A percentile compares a stretch with the other conserved stretches of the same genome.
These are phyloP conservation scores for Catharus fuscescens DNA, from an alignment of 2,113 vertebrate species.

Conservation along the genomic window DNA sequence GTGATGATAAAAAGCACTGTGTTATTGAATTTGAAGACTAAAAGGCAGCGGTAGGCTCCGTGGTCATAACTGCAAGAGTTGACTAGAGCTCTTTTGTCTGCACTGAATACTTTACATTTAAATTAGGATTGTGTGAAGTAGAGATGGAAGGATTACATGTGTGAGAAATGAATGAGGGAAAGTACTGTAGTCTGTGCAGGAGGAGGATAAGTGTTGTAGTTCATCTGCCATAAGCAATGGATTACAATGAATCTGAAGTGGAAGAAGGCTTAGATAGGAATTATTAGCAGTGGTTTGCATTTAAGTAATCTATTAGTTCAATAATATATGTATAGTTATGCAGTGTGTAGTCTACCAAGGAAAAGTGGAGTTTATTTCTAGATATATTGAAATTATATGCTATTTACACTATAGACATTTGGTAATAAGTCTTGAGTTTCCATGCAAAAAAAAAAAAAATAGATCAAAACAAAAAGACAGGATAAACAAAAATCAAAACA, in stretches of 20 bases:
- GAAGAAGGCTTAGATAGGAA: constrained; percentile 62
- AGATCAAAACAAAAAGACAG: background rate
- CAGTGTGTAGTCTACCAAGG: constrained; percentile 11
- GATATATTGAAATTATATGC: constrained; percentile 19
- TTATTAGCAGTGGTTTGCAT: constrained; percentile 63
- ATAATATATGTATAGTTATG: background rate
- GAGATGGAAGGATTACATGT: constrained; percentile 69
- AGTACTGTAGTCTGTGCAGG: constrained; percentile 46
- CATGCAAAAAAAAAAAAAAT: background rate
- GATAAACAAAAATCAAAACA: background rate
- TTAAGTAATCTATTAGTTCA: constrained; percentile 60
- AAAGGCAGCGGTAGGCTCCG: constrained; percentile 21
- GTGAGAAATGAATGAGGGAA: constrained; percentile 61
- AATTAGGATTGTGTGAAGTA: constrained; percentile 68
- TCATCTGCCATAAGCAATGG: constrained; percentile 65
- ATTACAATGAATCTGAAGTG: constrained; percentile 62
- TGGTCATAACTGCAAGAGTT: constrained; percentile 28
- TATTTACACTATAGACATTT: background rate
- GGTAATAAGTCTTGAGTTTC: constrained; percentile 1
- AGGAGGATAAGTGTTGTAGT: constrained; percentile 56
- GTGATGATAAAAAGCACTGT: constrained; percentile 21
- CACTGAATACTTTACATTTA: constrained; percentile 66
- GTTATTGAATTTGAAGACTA: constrained; percentile 21
- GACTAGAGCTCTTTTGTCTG: constrained; percentile 47
- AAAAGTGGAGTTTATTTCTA: constrained; percentile 30